phyloP scores from a whole-genome alignment of 2,113 vertebrate genomes.

The Neogale vison region DNA sequence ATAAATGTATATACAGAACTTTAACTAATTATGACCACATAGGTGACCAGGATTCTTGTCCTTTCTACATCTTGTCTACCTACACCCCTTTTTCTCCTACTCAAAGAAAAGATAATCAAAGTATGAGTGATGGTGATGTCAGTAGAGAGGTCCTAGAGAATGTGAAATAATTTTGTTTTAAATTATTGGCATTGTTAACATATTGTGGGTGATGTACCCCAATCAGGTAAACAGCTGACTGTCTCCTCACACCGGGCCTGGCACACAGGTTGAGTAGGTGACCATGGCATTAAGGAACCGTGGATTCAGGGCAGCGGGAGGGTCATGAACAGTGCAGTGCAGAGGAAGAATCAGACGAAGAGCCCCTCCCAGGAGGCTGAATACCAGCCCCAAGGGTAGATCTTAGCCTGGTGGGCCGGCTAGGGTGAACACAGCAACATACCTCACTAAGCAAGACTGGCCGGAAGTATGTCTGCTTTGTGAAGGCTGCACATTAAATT shows the following conservation, averaged over 20 bases:
- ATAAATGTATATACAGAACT: not conserved
- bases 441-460: not conserved
- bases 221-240: not conserved
- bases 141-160: not conserved
- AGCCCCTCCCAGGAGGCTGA: not conserved
- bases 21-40: not conserved
- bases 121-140: not conserved
- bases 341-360: not conserved
- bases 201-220: not conserved
- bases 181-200: not conserved
- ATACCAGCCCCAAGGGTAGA: not conserved
- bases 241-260: not conserved
- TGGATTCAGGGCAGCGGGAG: not conserved
- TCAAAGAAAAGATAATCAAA: not conserved
- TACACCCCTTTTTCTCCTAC: not conserved
- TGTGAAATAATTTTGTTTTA: not conserved
- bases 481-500: not conserved
- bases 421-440: fast-evolving
- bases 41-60: too few relatives aligned
- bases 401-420: not conserved
- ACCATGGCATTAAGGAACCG: not conserved
- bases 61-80: not conserved
- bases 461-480: not conserved
- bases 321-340: not conserved
- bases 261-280: not conserved